Base-by-base conservation (phyloP, 2,888 invertebrate species). In the Deroplatys truncata region DNA sequence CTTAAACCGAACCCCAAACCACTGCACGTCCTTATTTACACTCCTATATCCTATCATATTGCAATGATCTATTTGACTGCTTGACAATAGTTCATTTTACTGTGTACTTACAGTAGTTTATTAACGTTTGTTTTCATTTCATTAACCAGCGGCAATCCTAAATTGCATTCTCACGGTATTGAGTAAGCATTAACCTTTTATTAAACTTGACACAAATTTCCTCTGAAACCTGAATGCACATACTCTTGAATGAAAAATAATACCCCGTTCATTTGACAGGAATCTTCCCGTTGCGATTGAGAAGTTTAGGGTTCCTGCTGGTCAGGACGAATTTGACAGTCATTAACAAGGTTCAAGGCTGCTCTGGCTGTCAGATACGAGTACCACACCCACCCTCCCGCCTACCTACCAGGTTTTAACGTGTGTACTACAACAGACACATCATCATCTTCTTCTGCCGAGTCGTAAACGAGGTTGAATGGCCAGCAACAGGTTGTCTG, bases 281-380 rank as follows among this genome's bases (percentile, higher is more conserved):
- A 56, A 56, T 56, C 15, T 56, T 72, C 7, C 4, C 25, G 20
- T 43, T 13, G 43, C 43, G 43, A 13, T 16, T 25, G 56, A 72
- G 20, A 16, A 72, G 56, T 72, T 5, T 20, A 20, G 56, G 56
- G 20, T 20, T 72, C 56, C 56, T 20, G 56, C 56, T 72, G 56
- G 3, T 7, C 29, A 9, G 72, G 20, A 82, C 29, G 87, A 82
- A 87, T 87, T 83, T 87, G 87, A 87, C 87, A 87, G 87, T 83
- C 87, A 87, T 87, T 87, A 87, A 43, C 31, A 28, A 87, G 87
- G 87, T 87, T 87, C 87, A 87, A 87, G 83, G 87, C 25, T 72
- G 56, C 56, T 20, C 56, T 72, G 56, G 5, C 56, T 72, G 56
- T 72, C 56, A 72, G 56, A 72, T 72, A n/a, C n/a, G n/a, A n/a